Percentiles rank a stretch among this genome's conserved stretches.
Conservation (phyloP, 2,113 vertebrate species). For the Madoqua kirkii region DNA sequence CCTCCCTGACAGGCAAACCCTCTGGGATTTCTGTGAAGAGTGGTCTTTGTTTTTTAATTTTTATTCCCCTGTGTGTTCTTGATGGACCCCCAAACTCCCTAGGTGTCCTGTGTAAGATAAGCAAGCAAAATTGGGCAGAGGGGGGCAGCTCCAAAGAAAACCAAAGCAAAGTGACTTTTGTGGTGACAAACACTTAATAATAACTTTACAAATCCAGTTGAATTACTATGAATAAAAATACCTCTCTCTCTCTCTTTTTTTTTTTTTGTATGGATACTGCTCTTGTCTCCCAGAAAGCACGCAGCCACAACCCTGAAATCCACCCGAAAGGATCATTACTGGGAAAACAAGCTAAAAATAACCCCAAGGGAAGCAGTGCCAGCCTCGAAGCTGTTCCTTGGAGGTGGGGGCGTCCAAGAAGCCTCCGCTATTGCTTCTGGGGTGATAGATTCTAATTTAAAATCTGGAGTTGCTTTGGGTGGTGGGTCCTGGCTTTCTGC, state of each 20-base stretch:
- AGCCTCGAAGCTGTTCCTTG: background rate
- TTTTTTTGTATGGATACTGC: conserved; percentile 25
- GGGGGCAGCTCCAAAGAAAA: conserved; percentile 44
- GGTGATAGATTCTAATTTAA: too few relatives aligned
- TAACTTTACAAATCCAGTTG: conserved; percentile 70
- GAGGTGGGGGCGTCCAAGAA: background rate
- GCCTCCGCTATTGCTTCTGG: too few relatives aligned
- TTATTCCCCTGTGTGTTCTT: background rate
- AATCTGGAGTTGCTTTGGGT: too few relatives aligned
- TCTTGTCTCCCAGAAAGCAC: conserved; percentile 47
- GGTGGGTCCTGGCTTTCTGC: too few relatives aligned
- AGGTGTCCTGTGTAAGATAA: background rate
- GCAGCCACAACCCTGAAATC: conserved; percentile 71
- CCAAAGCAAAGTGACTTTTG: conserved; percentile 61
- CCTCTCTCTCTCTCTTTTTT: background rate
- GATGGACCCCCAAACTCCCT: background rate
- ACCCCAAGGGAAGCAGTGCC: background rate
- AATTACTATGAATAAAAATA: conserved; percentile 69
- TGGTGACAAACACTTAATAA: conserved; percentile 72
- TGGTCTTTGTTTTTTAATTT: background rate
- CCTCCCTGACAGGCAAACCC: background rate
- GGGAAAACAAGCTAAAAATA: conserved; percentile 75
- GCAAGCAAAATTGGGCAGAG: conserved; percentile 27
- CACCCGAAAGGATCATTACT: conserved; percentile 67
- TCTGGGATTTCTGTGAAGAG: background rate